Base-by-base conservation (phyloP, 2,888 invertebrate species). In the Carpatolechia fugitivella region DNA sequence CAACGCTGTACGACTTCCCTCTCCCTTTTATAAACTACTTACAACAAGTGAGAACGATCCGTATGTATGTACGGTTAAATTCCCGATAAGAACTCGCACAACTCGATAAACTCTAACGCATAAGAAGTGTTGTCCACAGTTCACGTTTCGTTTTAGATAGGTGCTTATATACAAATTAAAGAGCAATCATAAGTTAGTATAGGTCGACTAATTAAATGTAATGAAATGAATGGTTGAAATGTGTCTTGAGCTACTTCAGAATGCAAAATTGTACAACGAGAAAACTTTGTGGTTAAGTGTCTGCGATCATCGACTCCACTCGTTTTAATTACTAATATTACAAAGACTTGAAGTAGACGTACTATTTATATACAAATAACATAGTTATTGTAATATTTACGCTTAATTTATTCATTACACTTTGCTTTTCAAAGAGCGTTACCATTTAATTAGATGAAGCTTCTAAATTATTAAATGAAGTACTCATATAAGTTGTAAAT, bases 261-360 rank as follows among this genome's bases (percentile, higher is more conserved):
- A 69, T 74, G 61, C 66, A 62, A 67, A n/a, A 72, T 29, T 75
- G 74, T 78, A 83, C 84, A 85, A 85, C 85, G 85, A 85, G 72
- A 68, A 67, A 60, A 66, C 70, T 69, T 68, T 73, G 71, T 78
- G 72, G 69, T 74, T 65, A 64, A 48, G 59, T 56, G 53, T 65
- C 64, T 63, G 62, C 58, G 58, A 61, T 62, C 63, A 66, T 66
- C 64, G 72, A 78, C 76, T 78, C 72, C 75, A 75, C 70, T 79
- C 68, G 69, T 72, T 69, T 69, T 69, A 72, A 64, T 33, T 33
- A 63, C 66, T 24, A 24, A 14, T 40, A 16, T 40, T 8, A 40
- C 14, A 70, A 74, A 73, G 69, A 72, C 71, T 72, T 66, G 65
- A 69, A 64, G 59, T 70, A 44, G 44, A 44, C 5, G 24, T 24